Evolutionary conservation across 1,140 invertebrate species (phyloP).

Genomic region (Hormaphis cornu): DNA sequence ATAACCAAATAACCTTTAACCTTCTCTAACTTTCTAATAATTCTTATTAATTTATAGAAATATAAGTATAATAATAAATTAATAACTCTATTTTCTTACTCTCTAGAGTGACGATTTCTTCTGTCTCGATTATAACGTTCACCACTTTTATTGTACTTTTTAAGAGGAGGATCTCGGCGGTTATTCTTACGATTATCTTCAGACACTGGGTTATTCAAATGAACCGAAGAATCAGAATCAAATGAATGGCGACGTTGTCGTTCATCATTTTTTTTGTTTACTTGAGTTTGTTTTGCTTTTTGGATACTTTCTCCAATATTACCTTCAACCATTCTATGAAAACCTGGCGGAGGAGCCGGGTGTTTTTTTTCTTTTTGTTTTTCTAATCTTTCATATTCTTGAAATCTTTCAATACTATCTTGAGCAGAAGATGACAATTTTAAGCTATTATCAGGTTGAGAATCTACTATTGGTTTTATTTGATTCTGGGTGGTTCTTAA

Average conservation of each 20-base stretch:
- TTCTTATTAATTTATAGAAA: too few species aligned
- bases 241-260: slow-evolving; percentile 3
- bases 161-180: slow-evolving; percentile 48
- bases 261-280: slow-evolving; percentile 8
- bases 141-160: slow-evolving; percentile 45
- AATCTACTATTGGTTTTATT: slow-evolving; percentile 43
- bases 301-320: slow-evolving; percentile 40
- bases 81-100: slow-evolving; percentile 27
- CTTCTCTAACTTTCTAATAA: too few species aligned
- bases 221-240: slow-evolving; percentile 26
- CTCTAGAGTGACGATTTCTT: slow-evolving; percentile 33
- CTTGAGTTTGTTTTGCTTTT: not conserved
- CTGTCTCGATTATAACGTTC: slow-evolving; percentile 38
- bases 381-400: slow-evolving; percentile 17
- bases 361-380: slow-evolving; percentile 35
- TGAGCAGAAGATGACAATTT: not conserved
- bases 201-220: slow-evolving; percentile 36
- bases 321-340: slow-evolving; percentile 51
- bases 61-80: too few species aligned
- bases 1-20: too few species aligned
- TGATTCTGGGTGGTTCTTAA: slow-evolving; percentile 42
- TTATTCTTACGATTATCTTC: slow-evolving; percentile 46
- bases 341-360: slow-evolving; percentile 48
- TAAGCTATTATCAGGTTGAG: slow-evolving; percentile 19
- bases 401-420: not conserved